phyloP scores from a whole-genome alignment of 2,113 vertebrate genomes.

The Boulengeromyrus knoepffleri region DNA sequence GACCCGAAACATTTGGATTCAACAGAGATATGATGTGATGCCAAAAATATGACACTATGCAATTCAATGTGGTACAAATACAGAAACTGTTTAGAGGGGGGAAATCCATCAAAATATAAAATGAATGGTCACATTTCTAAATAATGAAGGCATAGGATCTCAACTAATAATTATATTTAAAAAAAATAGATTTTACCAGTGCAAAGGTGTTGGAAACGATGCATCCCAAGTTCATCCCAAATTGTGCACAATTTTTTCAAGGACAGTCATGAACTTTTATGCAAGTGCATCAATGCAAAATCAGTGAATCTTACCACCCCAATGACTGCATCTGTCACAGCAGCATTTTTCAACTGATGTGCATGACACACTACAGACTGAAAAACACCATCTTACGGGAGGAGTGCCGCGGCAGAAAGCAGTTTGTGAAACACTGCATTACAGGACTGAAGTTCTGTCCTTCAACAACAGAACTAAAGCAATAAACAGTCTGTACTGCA shows the following conservation, averaged over 20 bases:
- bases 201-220: neutral
- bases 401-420: neutral
- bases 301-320: neutral
- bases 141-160: neutral
- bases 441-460: neutral
- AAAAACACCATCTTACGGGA: neutral
- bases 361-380: neutral
- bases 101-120: neutral
- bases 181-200: neutral
- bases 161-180: neutral
- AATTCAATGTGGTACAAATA: neutral
- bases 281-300: neutral
- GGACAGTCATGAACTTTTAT: neutral
- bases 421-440: neutral
- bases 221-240: neutral
- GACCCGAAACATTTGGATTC: neutral
- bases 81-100: neutral
- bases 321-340: neutral
- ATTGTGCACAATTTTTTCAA: neutral
- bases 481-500: neutral
- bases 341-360: neutral
- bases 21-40: neutral
- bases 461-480: neutral
- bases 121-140: neutral
- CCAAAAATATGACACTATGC: neutral